Conservation (phyloP, 2,113 vertebrate genomes). For the rabbit (Oryctolagus cuniculus) region DNA sequence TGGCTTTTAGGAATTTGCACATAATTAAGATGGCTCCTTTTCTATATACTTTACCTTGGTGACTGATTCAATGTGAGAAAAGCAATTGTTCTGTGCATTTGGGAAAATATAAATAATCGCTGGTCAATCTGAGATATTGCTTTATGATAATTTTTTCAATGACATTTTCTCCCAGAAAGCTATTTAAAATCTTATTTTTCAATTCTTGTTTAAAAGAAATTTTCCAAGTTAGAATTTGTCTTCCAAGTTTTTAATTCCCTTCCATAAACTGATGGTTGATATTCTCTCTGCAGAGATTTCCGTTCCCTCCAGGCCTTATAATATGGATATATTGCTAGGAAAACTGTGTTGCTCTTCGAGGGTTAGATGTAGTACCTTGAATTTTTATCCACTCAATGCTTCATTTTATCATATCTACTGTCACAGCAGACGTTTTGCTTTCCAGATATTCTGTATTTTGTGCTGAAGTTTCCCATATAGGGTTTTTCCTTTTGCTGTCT, state of each 20-base stretch:
- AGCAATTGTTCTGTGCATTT: neutral
- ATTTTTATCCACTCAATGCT: neutral
- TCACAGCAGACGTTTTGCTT: neutral
- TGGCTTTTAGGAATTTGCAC: neutral
- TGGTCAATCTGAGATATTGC: neutral
- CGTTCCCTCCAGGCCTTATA: neutral
- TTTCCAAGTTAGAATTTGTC: neutral
- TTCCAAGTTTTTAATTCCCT: slow-evolving; percentile 1
- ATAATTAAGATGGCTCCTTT: neutral
- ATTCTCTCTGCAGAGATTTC: slow-evolving; percentile 9
- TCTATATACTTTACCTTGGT: neutral
- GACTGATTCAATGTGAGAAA: neutral
- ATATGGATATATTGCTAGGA: neutral
- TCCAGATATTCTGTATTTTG: neutral
- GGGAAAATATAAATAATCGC: neutral
- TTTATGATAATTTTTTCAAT: neutral
- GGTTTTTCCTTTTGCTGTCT: neutral
- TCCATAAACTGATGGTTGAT: neutral
- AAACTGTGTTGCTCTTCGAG: neutral
- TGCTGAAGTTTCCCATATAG: neutral
- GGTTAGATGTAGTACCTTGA: neutral
- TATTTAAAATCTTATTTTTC: slow-evolving; percentile 32
- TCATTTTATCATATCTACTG: neutral
- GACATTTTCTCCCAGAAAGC: neutral
- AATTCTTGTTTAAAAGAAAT: neutral